Evolutionary conservation across 2,797 vertebrate species (phyloP), one percentile per base, ranked within the genome.

Genomic region (Sarcophilus harrisii): DNA sequence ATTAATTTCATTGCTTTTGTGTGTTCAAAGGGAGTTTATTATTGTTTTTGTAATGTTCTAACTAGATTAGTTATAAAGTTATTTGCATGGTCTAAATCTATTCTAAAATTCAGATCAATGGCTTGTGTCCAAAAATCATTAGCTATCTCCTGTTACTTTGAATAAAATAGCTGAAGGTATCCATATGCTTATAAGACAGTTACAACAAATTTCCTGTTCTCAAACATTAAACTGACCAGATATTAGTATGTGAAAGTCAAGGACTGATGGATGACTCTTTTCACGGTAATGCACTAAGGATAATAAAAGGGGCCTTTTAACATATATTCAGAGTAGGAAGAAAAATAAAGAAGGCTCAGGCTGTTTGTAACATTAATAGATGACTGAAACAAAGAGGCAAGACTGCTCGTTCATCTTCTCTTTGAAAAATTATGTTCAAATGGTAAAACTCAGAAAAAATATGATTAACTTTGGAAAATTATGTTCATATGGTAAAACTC

Each of bases 91-190:
- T 54, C 24, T 89, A 94, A 96, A 96, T 54, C 93, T 95, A 93
- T 95, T 98, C 90, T 98, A 91, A 96, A 98, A 96, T 95, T 90
- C 96, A 97, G 66, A 94, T 90, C 90, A 97, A 62, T 96, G 94
- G 94, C 96, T 95, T 96, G 58, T 92, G 28, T 98, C 94, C 94
- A 92, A 95, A 97, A 95, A 92, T 94, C 92, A 96, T 98, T 97
- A 97, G 54, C 16, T 38, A 73, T 55, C 55, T 96, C 91, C 57
- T 5, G 66, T 93, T 92, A 5, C 32, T 97, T 0, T 93, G 92
- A 58, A 92, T 96, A 97, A 95, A 91, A 91, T 97, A 96, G 93
- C 92, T 98, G 95, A 98, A 95, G 49, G 18, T 62, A 95, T 97
- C 93, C 58, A 94, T 81, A 94, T 90, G 95, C 92, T 93, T 96